These are phyloP conservation scores for Drosophila navojoa DNA, from an alignment of 1,140 invertebrate genomes.

Conservation along the genomic window DNA sequence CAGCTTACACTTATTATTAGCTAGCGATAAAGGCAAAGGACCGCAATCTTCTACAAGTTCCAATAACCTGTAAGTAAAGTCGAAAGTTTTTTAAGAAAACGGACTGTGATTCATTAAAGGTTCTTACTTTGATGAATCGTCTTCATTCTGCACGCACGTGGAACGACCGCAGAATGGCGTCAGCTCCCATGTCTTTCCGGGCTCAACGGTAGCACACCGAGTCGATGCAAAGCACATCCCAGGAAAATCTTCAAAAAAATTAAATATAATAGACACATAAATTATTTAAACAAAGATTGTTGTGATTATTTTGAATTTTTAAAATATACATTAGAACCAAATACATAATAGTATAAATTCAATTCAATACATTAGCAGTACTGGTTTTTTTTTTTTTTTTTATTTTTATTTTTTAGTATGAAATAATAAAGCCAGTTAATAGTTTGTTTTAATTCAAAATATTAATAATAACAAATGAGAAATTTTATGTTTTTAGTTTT, in stretches of 20 bases:
- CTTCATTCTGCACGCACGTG: conserved; percentile 91
- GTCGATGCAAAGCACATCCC: conserved; percentile 95
- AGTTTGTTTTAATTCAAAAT: too few relatives aligned
- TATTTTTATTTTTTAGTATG: too few relatives aligned
- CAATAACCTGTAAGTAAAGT: conserved; percentile 85
- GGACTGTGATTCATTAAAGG: too few relatives aligned
- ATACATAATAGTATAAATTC: too few relatives aligned
- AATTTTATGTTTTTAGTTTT: too few relatives aligned
- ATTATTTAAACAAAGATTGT: not conserved
- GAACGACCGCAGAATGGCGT: conserved; percentile 94
- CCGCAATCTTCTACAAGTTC: conserved; percentile 95
- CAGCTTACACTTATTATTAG: conserved; percentile 94
- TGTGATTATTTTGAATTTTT: too few relatives aligned
- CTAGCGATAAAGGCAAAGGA: conserved; percentile 90
- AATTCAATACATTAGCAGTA: too few relatives aligned
- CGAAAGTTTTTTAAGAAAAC: too few relatives aligned
- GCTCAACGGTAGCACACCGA: conserved; percentile 93
- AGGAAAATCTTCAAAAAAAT: conserved; percentile 90
- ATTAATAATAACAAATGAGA: too few relatives aligned
- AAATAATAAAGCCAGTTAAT: too few relatives aligned
- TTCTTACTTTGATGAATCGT: conserved; percentile 85
- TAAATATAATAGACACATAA: conserved; percentile 19
- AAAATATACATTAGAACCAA: too few relatives aligned
- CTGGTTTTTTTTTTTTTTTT: too few relatives aligned
- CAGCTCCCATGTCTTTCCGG: conserved; percentile 92